A percentile compares a stretch with the other conserved stretches of the same genome.
Conservation (phyloP, 1,140 invertebrate species). For the Achroia grisella region DNA sequence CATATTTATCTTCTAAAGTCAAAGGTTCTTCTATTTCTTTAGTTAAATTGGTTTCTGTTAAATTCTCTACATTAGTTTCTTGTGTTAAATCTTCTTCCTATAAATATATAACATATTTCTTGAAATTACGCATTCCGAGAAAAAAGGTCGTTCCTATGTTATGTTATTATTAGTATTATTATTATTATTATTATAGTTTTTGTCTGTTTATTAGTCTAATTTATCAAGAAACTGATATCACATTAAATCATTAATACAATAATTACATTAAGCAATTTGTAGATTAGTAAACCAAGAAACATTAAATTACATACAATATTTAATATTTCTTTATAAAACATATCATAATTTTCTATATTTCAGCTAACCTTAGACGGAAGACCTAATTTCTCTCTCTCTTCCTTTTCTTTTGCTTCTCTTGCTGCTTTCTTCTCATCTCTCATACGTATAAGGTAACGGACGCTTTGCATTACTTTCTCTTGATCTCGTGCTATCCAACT, state of each 20-base stretch:
- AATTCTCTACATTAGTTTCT: neutral
- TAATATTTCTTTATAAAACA: too few species aligned
- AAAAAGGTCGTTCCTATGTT: too few species aligned
- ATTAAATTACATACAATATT: too few species aligned
- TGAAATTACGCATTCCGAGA: too few species aligned
- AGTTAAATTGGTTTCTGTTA: neutral
- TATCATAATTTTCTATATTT: too few species aligned
- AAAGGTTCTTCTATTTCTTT: slow-evolving; percentile 11
- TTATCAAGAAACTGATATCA: too few species aligned
- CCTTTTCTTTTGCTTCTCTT: slow-evolving; percentile 39
- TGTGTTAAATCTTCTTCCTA: neutral
- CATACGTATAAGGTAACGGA: slow-evolving; percentile 58
- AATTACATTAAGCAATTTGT: too few species aligned
- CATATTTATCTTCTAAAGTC: slow-evolving; percentile 15
- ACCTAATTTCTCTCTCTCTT: slow-evolving; percentile 38
- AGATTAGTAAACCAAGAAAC: too few species aligned
- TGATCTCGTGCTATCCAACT: slow-evolving; percentile 69
- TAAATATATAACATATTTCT: neutral
- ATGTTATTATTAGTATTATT: too few species aligned
- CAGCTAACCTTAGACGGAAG: slow-evolving; percentile 25
- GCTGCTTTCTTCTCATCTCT: slow-evolving; percentile 49
- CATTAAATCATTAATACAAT: too few species aligned
- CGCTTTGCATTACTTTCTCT: slow-evolving; percentile 61
- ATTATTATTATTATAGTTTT: too few species aligned
- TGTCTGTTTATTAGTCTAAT: too few species aligned